Evolutionary conservation across 2,113 vertebrate species (phyloP), one percentile per base, ranked within the genome.

Genomic region (Thunnus maccoyii): DNA sequence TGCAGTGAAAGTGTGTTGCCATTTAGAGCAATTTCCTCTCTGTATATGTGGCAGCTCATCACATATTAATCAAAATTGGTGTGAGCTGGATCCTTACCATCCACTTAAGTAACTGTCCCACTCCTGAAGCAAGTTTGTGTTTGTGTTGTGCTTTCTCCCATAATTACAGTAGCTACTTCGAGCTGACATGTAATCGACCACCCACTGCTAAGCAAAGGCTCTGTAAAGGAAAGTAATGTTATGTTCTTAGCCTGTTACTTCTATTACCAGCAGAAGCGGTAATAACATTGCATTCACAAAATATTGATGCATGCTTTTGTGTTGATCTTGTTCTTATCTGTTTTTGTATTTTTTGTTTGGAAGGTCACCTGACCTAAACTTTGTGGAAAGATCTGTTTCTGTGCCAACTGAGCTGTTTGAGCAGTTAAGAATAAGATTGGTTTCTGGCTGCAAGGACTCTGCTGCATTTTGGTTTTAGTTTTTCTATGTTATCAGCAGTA

Each of bases 61-160:
- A 72, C 79, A 65, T 64, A 85, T 62, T 55, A 70, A 81, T 86
- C 32, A 63, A 70, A 84, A 75, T 3, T 55, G 48, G 36, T 78
- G 80, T 82, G 72, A 78, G 75, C 52, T 78, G 61, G 68, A 84
- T 79, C 61, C 66, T 82, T 55, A 75, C 54, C 48, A 13, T 83
- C 27, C 62, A 91, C 85, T 89, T 72, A 82, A 70, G 80, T 91
- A 87, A 88, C 80, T 76, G 78, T 75, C 71, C 75, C 13, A 7
- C 52, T 76, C 41, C 51, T 30, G 20, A 69, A 52, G 51, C 41
- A 60, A 61, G 61, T 70, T 22, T 6, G n/a, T 62, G 52, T 72
- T 80, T 73, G 58, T 51, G 58, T 52, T 46, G 18, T 63, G 41
- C 56, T 75, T 83, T 78, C 36, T 66, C n/a, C 41, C 25, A 52